These are phyloP conservation scores for Aeoliscus strigatus DNA, from an alignment of 2,797 vertebrate species.

Conservation along the genomic window DNA sequence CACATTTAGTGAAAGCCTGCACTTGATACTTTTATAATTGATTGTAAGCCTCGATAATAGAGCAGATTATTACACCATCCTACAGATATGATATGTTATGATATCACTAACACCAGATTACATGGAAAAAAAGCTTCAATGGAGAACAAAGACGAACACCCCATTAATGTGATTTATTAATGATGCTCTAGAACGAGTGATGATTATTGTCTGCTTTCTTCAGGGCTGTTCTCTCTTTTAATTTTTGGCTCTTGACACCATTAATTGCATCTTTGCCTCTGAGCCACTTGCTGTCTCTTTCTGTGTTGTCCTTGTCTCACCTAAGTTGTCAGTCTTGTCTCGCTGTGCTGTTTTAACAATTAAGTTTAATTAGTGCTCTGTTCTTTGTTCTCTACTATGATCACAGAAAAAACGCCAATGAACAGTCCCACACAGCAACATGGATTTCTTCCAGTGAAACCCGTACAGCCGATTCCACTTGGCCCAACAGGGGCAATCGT, in stretches of 20 bases:
- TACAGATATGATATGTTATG: constrained; percentile 32
- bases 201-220: constrained; percentile 26
- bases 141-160: constrained; percentile 10
- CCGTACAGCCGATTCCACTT: too few relatives aligned
- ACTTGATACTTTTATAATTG: too few relatives aligned
- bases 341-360: constrained; percentile 17
- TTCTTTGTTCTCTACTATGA: constrained; percentile 17
- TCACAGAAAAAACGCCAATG: constrained; percentile 1
- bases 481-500: too few relatives aligned
- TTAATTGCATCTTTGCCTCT: too few relatives aligned
- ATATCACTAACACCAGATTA: constrained; percentile 20
- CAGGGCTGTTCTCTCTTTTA: constrained; percentile 6
- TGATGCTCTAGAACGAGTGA: constrained; percentile 23
- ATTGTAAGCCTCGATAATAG: constrained; percentile 1
- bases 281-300: too few relatives aligned
- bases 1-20: too few relatives aligned
- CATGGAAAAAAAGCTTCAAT: constrained; percentile 14
- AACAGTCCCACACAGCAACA: too few relatives aligned
- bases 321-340: too few relatives aligned
- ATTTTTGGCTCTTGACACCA: constrained; percentile 7
- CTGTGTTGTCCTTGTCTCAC: too few relatives aligned
- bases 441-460: too few relatives aligned
- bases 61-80: not conserved
- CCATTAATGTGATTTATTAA: constrained; percentile 30
- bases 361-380: constrained; percentile 4